phyloP scores from a whole-genome alignment of 2,888 invertebrate species.

The Dryobotodes eremita region DNA sequence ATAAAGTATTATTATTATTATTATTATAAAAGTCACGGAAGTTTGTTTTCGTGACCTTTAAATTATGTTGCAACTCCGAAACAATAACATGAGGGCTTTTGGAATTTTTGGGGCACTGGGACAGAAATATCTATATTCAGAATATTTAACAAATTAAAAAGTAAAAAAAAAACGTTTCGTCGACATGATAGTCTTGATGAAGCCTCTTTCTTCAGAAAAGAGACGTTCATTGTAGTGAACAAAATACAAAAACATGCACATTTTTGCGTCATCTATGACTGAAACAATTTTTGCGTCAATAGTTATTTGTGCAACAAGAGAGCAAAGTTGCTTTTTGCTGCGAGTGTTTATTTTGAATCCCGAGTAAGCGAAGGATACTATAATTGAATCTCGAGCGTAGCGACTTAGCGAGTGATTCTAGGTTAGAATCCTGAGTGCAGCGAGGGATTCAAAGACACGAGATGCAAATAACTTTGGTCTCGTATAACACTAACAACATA shows the following conservation, averaged over 20 bases:
- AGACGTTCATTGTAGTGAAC: not conserved
- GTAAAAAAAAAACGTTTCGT: not conserved
- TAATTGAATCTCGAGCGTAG: no score
- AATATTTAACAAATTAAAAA: not conserved
- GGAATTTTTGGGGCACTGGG: not conserved
- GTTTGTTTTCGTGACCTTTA: conserved; percentile 9
- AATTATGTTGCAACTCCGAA: conserved; percentile 19
- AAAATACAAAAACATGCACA: not conserved
- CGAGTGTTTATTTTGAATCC: no score
- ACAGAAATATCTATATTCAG: not conserved
- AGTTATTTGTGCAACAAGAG: no score
- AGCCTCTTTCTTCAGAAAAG: not conserved
- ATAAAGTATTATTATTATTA: no score
- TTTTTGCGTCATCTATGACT: not conserved
- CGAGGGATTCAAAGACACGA: no score
- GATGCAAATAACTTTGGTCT: no score
- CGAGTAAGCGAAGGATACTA: no score
- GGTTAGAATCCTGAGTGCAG: no score
- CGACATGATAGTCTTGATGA: not conserved
- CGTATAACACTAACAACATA: no score
- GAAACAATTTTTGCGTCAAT: not conserved
- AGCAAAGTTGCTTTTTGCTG: no score
- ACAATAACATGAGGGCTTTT: conserved; percentile 3
- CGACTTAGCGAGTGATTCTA: no score
- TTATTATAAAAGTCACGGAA: conserved; percentile 36